These are phyloP conservation scores for Dasypus novemcinctus DNA, from an alignment of 2,113 vertebrate genomes.

Conservation along the genomic window DNA sequence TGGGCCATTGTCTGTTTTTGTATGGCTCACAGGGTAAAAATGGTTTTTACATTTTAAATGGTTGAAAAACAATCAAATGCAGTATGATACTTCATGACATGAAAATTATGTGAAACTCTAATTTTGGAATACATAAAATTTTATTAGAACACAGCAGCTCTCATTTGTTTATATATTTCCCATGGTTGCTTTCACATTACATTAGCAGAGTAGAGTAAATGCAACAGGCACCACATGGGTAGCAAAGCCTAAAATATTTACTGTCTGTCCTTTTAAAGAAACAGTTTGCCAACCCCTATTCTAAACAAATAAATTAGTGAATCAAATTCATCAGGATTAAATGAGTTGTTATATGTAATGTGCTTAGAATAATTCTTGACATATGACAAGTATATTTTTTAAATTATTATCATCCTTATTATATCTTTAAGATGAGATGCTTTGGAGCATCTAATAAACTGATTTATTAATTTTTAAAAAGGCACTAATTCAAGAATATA, in stretches of 20 bases:
- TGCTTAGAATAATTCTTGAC: neutral
- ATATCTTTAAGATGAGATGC: neutral
- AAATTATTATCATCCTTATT: neutral
- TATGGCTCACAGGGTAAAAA: neutral
- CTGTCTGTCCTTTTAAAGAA: neutral
- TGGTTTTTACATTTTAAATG: neutral
- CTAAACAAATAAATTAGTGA: neutral
- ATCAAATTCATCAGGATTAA: neutral
- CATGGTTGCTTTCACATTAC: neutral
- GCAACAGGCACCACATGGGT: neutral
- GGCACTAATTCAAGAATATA: neutral
- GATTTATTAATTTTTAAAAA: neutral
- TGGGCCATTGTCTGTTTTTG: neutral
- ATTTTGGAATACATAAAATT: neutral
- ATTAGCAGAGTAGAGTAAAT: neutral
- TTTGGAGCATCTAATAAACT: neutral
- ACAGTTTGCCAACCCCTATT: neutral
- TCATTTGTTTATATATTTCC: neutral
- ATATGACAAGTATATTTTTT: neutral
- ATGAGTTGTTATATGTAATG: neutral
- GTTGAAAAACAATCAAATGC: neutral
- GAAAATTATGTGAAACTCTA: neutral
- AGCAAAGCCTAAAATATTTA: neutral
- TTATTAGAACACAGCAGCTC: too few relatives aligned
- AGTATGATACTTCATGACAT: neutral